These are phyloP conservation scores for Orthosia gothica DNA, from an alignment of 2,888 invertebrate genomes.

Conservation along the genomic window DNA sequence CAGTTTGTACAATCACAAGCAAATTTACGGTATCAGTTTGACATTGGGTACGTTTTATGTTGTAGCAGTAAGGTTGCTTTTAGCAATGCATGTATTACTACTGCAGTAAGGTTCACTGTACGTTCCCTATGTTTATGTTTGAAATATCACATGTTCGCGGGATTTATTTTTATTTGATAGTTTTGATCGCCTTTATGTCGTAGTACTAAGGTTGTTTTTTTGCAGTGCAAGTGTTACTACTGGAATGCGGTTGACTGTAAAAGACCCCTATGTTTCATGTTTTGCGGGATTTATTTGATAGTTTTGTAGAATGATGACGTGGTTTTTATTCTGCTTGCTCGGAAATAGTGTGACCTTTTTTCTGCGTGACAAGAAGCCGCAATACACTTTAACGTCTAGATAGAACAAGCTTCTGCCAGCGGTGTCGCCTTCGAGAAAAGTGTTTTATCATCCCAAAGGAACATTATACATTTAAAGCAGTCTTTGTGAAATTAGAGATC, in stretches of 20 bases:
- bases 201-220: no score
- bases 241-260: no score
- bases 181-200: no score
- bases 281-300: constrained; percentile 19
- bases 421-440: no score
- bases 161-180: constrained; percentile 19
- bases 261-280: not conserved
- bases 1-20: not conserved
- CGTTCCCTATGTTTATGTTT: constrained; percentile 19
- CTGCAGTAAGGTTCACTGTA: not conserved
- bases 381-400: not conserved
- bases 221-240: no score
- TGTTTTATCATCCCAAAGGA: no score
- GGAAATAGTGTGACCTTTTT: not conserved
- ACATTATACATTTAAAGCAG: no score
- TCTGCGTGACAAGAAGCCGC: not conserved
- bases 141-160: constrained; percentile 13
- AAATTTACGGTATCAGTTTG: not conserved
- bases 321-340: constrained; percentile 8
- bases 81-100: not conserved
- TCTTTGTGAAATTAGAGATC: no score
- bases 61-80: not conserved
- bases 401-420: no score
- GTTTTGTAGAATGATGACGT: constrained; percentile 10
- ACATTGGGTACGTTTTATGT: not conserved